A percentile compares a stretch with the other conserved stretches of the same genome.
These are phyloP conservation scores for Danio choprae DNA, from an alignment of 2,797 vertebrate species.

Conservation along the genomic window DNA sequence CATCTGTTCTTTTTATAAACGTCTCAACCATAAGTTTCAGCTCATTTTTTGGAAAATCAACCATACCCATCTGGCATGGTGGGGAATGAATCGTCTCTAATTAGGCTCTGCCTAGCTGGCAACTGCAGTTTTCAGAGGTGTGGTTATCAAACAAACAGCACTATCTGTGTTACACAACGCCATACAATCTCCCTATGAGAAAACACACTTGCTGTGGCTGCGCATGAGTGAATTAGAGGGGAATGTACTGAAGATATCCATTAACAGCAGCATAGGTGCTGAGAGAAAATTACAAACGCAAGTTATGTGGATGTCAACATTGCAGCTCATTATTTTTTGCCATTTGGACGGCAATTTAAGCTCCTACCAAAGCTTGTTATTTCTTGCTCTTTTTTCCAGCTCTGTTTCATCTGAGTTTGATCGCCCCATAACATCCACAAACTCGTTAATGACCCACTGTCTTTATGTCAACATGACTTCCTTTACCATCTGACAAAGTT, in stretches of 20 bases:
- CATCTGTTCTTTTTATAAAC: constrained; percentile 37
- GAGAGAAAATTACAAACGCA: constrained; percentile 25
- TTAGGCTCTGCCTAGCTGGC: constrained; percentile 14
- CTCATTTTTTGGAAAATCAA: constrained; percentile 27
- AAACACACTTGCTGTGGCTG: background rate
- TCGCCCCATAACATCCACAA: background rate
- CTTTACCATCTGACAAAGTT: constrained; percentile 34
- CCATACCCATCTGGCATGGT: constrained; percentile 33
- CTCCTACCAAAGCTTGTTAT: constrained; percentile 5
- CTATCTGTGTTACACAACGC: constrained; percentile 13
- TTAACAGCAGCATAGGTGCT: constrained; percentile 6
- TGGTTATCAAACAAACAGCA: constrained; percentile 14
- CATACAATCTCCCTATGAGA: background rate
- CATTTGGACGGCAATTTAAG: background rate
- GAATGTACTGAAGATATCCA: constrained; percentile 25
- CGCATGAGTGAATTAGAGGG: constrained; percentile 10
- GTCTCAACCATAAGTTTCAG: constrained; percentile 19
- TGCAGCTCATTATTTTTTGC: constrained; percentile 18
- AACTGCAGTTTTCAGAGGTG: constrained; percentile 15
- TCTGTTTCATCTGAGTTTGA: background rate
- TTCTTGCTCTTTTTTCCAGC: background rate
- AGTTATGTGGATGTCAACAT: background rate
- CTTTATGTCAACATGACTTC: background rate
- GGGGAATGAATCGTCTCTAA: constrained; percentile 22
- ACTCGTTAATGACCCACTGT: constrained; percentile 25